phyloP scores from a whole-genome alignment of 2,888 invertebrate genomes.

The Amblyjoppa proteus region DNA sequence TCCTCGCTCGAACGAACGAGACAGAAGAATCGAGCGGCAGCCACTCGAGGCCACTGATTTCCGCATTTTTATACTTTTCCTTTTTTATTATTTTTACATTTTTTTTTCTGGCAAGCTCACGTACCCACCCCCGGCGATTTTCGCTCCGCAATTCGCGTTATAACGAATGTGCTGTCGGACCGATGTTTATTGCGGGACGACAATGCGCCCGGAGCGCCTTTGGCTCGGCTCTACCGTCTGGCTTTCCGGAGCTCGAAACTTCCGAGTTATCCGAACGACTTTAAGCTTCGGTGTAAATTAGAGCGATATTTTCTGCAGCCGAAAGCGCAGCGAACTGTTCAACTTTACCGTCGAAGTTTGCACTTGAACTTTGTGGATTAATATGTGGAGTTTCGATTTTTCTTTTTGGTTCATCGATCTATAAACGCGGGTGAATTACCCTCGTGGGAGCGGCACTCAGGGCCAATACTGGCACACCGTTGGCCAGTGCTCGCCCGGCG shows the following conservation, averaged over 20 bases:
- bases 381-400: too few species aligned
- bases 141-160: conserved; percentile 38
- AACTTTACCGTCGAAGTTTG: not conserved
- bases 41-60: conserved; percentile 48
- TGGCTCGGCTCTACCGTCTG: conserved; percentile 36
- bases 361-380: too few species aligned
- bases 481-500: too few species aligned
- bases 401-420: too few species aligned
- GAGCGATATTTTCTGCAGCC: not conserved
- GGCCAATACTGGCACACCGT: too few species aligned
- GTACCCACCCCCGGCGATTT: conserved; percentile 6
- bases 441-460: too few species aligned
- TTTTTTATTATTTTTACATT: not conserved
- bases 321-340: not conserved
- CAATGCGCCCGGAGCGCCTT: conserved; percentile 43
- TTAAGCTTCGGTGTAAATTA: not conserved
- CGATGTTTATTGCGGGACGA: conserved; percentile 65
- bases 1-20: conserved; percentile 10
- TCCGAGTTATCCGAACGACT: conserved; percentile 2
- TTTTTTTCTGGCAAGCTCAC: conserved; percentile 43
- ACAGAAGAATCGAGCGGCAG: conserved; percentile 29
- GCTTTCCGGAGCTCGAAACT: conserved; percentile 3
- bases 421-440: too few species aligned
- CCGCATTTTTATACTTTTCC: conserved; percentile 41
- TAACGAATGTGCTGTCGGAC: conserved; percentile 38